These are phyloP conservation scores for Piaya cayana DNA, from an alignment of 2,113 vertebrate species.

Conservation along the genomic window DNA sequence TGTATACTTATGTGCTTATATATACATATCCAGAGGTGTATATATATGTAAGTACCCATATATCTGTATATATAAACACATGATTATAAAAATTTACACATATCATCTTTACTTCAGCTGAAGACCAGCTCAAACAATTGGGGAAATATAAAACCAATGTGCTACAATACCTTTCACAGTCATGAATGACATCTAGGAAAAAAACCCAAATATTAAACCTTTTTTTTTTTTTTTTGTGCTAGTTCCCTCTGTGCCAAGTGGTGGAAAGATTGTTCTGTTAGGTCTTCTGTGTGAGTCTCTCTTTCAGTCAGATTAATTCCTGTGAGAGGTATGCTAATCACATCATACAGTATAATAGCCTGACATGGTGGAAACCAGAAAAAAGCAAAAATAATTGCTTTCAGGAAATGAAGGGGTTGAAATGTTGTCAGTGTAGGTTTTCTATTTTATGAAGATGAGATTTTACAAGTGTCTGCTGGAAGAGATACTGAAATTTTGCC, in stretches of 20 bases:
- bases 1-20: background rate
- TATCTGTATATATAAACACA: background rate
- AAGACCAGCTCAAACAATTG: background rate
- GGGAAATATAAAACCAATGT: background rate
- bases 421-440: background rate
- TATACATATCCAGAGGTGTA: no score
- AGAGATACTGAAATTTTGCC: background rate
- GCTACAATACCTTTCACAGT: background rate
- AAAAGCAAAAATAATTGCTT: background rate
- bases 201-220: background rate
- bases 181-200: background rate
- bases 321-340: background rate
- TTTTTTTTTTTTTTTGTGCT: background rate
- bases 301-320: background rate
- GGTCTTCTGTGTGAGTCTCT: background rate
- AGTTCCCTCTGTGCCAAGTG: background rate
- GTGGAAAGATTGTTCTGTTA: background rate
- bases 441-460: background rate
- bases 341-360: background rate
- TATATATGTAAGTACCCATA: no score
- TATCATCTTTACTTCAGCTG: background rate
- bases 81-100: background rate
- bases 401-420: background rate
- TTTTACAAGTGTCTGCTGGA: background rate
- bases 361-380: background rate